These are phyloP conservation scores for Conops quadrifasciatus DNA, from an alignment of 2,888 invertebrate genomes.

Conservation along the genomic window DNA sequence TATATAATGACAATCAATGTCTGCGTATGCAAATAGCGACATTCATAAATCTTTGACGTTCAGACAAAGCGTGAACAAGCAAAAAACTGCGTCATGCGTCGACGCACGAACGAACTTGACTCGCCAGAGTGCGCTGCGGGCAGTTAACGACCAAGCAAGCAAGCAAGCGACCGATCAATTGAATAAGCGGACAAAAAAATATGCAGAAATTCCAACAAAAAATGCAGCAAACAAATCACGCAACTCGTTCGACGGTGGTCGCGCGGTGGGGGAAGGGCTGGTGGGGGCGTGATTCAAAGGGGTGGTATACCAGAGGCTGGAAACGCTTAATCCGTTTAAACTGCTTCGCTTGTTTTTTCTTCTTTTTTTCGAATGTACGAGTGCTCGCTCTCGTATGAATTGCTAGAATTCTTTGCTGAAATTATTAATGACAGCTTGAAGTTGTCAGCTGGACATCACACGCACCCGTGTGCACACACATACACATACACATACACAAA, in stretches of 20 bases:
- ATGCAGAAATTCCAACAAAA: neutral
- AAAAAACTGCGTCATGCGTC: constrained; percentile 37
- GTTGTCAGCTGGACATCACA: constrained; percentile 19
- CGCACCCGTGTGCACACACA: constrained; percentile 10
- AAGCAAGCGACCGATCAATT: neutral
- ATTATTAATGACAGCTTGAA: constrained; percentile 32
- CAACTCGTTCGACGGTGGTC: neutral
- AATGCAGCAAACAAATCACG: neutral
- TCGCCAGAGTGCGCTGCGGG: constrained; percentile 3
- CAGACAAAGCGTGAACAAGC: constrained; percentile 54
- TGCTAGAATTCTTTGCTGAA: neutral
- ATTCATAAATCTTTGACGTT: constrained; percentile 53
- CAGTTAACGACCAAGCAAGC: constrained; percentile 13
- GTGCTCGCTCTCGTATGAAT: neutral
- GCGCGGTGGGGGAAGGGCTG: neutral
- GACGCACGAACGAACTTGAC: constrained; percentile 35
- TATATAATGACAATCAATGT: constrained; percentile 26
- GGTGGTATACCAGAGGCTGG: neutral
- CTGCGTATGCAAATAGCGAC: constrained; percentile 58
- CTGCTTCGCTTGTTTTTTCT: constrained; percentile 10
- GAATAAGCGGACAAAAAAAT: neutral
- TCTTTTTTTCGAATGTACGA: constrained; percentile 4
- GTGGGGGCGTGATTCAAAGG: neutral
- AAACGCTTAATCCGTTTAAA: constrained; percentile 5
- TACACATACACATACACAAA: neutral